These are phyloP conservation scores for Drosophila sulfurigaster DNA, from an alignment of 1,140 invertebrate genomes.

Conservation along the genomic window DNA sequence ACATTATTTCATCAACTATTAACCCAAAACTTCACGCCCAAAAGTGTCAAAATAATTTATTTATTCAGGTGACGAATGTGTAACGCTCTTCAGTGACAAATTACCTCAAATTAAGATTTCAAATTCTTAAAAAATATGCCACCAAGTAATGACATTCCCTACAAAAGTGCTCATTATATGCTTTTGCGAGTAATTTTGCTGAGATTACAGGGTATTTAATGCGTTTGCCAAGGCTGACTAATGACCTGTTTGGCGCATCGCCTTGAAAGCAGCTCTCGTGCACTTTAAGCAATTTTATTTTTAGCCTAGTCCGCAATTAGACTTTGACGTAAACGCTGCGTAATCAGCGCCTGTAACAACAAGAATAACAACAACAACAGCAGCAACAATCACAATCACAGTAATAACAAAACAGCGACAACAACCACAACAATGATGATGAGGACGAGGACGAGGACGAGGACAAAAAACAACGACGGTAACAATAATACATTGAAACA, in stretches of 20 bases:
- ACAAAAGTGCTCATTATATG: not conserved
- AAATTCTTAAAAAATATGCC: not conserved
- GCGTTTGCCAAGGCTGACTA: slow-evolving; percentile 25
- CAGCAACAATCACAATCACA: not conserved
- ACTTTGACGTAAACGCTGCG: slow-evolving; percentile 65
- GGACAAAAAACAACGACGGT: not conserved
- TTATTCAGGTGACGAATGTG: too few relatives aligned
- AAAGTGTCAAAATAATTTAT: too few relatives aligned
- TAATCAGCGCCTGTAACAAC: slow-evolving; percentile 38
- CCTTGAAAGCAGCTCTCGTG: slow-evolving; percentile 50
- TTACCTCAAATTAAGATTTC: too few relatives aligned
- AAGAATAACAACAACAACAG: slow-evolving; percentile 4
- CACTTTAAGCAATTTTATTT: slow-evolving; percentile 56
- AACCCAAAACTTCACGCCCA: too few relatives aligned
- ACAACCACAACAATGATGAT: not conserved
- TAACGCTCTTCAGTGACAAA: too few relatives aligned
- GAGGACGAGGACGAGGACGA: not conserved
- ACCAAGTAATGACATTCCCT: not conserved
- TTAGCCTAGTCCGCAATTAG: slow-evolving; percentile 65
- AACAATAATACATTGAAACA: not conserved
- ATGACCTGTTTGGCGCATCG: slow-evolving; percentile 11
- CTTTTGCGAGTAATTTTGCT: not conserved
- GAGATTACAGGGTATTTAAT: slow-evolving; percentile 24
- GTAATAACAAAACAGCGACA: slow-evolving; percentile 4
- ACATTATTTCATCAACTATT: too few relatives aligned